phyloP scores from a whole-genome alignment of 2,888 invertebrate genomes.

The Spilarctia lutea region DNA sequence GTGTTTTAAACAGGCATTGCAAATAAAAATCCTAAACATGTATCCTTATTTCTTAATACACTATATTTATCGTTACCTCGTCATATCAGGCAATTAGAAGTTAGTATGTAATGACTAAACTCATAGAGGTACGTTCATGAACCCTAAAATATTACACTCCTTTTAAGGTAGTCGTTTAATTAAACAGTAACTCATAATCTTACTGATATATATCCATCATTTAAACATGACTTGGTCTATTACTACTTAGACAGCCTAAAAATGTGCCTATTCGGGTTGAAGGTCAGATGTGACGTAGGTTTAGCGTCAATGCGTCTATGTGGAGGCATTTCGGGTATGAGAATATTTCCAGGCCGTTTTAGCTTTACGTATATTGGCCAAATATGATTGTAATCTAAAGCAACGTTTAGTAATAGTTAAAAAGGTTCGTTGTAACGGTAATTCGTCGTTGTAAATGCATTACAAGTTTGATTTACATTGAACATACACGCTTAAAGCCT shows the following conservation, averaged over 20 bases:
- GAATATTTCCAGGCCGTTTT: neutral
- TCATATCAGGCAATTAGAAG: too few species aligned
- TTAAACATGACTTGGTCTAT: constrained; percentile 32
- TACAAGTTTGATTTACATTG: neutral
- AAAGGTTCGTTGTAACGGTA: neutral
- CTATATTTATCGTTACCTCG: too few species aligned
- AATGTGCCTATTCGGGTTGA: constrained; percentile 32
- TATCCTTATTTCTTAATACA: too few species aligned
- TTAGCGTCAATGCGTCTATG: constrained; percentile 35
- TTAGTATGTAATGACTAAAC: too few species aligned
- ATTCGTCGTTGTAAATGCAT: too few species aligned
- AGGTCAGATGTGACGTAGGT: constrained; percentile 35
- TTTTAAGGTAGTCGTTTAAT: neutral
- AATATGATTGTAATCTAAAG: neutral
- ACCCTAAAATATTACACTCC: neutral
- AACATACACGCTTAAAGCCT: neutral
- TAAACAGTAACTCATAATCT: neutral
- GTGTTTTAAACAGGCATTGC: too few species aligned
- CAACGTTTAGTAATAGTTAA: neutral
- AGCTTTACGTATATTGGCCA: neutral
- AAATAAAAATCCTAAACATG: too few species aligned
- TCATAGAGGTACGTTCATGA: too few species aligned
- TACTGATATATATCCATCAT: constrained; percentile 9
- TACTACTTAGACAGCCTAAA: constrained; percentile 13
- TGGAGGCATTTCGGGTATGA: constrained; percentile 18